Evolutionary conservation across 2,888 invertebrate species (phyloP), one percentile per base, ranked within the genome.

Genomic region (Xestobium rufovillosum): DNA sequence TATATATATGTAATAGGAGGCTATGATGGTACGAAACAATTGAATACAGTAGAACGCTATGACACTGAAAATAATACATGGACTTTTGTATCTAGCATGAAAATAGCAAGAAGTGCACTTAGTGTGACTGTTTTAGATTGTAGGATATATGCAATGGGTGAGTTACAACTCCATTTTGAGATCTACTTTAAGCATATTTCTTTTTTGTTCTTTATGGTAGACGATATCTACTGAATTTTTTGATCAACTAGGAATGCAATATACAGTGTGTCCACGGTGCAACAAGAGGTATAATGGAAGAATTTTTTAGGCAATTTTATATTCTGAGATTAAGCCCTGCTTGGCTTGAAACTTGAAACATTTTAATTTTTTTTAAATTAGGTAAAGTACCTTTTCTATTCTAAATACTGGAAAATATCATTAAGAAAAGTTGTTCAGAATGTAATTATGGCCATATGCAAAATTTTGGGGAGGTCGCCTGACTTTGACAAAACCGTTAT

Each of bases 1-100:
- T 83, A 74, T 61, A 84, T 94, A 47, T 94, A 87, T 65, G 91
- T 90, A n/a, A 83, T 92, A 39, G 94, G 94, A 33, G 94, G 94
- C n/a, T 92, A 89, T 65, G 89, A 92, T 67, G 90, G 90, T 8
- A 70, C 73, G 30, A 75, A 76, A 39, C 92, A 92, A 62, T 69
- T 94, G 33, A 74, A 80, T 38, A 76, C 83, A 0, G 92, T 92
- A 9, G 92, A 94, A 68, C 73, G 82, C 15, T 92, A 85, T 65
- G 87, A 90, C 63, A 87, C 88, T 0, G 88, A 89, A 63, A 78
- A 73, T 31, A 75, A 85, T 59, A 60, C 68, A 2, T 94, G 92
- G 94, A 81, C 85, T 55, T 72, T 69, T 49, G 80, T 84, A 3
- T 73, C 82, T 23, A 72, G 81, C 32, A 83, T 94, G 62, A 75